phyloP scores from a whole-genome alignment of 2,888 invertebrate species.

The Meghimatium bilineatum region DNA sequence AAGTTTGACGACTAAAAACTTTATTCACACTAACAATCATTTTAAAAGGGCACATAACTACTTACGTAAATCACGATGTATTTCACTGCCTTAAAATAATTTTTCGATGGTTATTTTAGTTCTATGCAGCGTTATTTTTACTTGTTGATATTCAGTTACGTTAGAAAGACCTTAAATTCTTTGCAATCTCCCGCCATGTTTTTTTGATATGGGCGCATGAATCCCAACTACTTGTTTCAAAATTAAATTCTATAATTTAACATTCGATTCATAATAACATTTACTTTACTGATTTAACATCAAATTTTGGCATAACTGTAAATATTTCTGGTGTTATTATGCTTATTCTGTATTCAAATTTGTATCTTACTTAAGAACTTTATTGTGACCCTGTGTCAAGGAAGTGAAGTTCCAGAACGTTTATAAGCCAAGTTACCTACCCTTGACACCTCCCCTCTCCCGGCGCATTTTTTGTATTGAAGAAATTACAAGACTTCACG shows the following conservation, averaged over 20 bases:
- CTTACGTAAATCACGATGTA: background rate
- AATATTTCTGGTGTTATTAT: background rate
- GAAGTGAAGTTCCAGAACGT: background rate
- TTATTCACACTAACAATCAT: background rate
- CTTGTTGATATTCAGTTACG: background rate
- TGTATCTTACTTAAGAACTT: background rate
- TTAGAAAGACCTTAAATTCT: conserved; percentile 19
- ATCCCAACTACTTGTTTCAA: conserved; percentile 27
- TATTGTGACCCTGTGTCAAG: conserved; percentile 21
- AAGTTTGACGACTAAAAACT: conserved; percentile 16
- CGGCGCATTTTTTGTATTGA: conserved; percentile 23
- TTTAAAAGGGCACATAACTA: background rate
- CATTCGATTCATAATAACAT: background rate
- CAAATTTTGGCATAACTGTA: background rate
- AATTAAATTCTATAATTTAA: background rate
- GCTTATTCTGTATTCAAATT: background rate
- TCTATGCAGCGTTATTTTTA: background rate
- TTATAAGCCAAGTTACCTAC: conserved; percentile 2
- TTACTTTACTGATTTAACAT: background rate
- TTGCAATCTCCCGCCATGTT: conserved; percentile 53
- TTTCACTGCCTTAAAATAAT: background rate
- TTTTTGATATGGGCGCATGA: conserved; percentile 34
- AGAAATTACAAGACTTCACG: too few species aligned
- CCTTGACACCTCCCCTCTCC: conserved; percentile 12
- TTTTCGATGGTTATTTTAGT: background rate